Conservation (phyloP, 2,113 vertebrate genomes). For the Stomatorhinus ivindoensis region DNA sequence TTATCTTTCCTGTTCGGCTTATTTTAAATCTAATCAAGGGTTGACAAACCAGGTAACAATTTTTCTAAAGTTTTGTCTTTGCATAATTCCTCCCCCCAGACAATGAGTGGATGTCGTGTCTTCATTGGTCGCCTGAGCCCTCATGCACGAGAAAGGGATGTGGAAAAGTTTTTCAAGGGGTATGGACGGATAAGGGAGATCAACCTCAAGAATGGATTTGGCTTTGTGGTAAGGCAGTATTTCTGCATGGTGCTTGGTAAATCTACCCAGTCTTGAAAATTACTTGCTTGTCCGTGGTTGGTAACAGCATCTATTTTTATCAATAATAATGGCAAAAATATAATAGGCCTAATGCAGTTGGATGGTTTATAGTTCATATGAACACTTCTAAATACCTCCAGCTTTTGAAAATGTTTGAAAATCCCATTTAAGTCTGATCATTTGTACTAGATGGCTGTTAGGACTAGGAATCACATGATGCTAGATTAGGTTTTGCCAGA, state of each 20-base stretch:
- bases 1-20: background rate
- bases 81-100: background rate
- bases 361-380: background rate
- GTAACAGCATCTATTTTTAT: background rate
- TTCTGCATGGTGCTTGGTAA: background rate
- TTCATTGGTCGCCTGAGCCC: slow-evolving; percentile 87
- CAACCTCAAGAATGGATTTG: slow-evolving; percentile 85
- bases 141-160: slow-evolving; percentile 78
- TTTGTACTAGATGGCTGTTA: background rate
- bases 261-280: background rate
- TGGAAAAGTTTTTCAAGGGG: slow-evolving; percentile 90
- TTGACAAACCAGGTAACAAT: background rate
- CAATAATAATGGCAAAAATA: background rate
- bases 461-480: background rate
- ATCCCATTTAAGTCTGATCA: background rate
- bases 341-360: background rate
- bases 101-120: slow-evolving; percentile 81
- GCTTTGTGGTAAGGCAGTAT: slow-evolving; percentile 75
- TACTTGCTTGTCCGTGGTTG: background rate
- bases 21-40: too few relatives aligned
- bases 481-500: background rate
- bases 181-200: slow-evolving; percentile 85
- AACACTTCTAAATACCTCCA: background rate
- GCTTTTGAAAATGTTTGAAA: background rate
- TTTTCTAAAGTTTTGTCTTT: background rate